Evolutionary conservation across 2,888 invertebrate species (phyloP).

Genomic region (Pheosia tremula): DNA sequence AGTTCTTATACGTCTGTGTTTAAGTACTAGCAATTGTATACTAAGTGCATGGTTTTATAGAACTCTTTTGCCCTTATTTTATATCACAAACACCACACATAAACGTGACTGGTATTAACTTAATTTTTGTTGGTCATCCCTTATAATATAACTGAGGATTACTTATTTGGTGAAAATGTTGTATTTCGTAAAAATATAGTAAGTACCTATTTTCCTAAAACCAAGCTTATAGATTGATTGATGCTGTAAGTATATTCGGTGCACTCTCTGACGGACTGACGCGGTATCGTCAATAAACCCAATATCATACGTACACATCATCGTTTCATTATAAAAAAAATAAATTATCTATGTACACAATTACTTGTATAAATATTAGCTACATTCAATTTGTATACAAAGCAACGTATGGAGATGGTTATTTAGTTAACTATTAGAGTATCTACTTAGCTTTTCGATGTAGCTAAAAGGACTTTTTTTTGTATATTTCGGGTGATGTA

Average conservation of each 20-base stretch:
- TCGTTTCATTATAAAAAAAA: slow-evolving; percentile 64
- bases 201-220: too few species aligned
- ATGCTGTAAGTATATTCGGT: not conserved
- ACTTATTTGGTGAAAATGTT: too few species aligned
- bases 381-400: slow-evolving; percentile 50
- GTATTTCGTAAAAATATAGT: too few species aligned
- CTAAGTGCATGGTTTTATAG: too few species aligned
- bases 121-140: too few species aligned
- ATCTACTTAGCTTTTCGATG: slow-evolving; percentile 61
- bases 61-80: too few species aligned
- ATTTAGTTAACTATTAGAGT: slow-evolving; percentile 72
- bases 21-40: too few species aligned
- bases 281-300: slow-evolving; percentile 47
- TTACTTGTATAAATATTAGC: slow-evolving; percentile 47
- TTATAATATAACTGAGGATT: too few species aligned
- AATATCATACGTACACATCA: slow-evolving; percentile 80
- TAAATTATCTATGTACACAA: slow-evolving; percentile 42
- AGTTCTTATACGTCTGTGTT: too few species aligned
- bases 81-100: too few species aligned
- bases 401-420: slow-evolving; percentile 48
- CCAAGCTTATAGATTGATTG: too few species aligned
- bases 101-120: too few species aligned
- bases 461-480: slow-evolving; percentile 62
- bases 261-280: slow-evolving; percentile 17
- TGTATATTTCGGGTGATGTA: slow-evolving; percentile 52